These are phyloP conservation scores for Muscicapa comitata DNA, from an alignment of 2,797 vertebrate genomes.

Conservation along the genomic window DNA sequence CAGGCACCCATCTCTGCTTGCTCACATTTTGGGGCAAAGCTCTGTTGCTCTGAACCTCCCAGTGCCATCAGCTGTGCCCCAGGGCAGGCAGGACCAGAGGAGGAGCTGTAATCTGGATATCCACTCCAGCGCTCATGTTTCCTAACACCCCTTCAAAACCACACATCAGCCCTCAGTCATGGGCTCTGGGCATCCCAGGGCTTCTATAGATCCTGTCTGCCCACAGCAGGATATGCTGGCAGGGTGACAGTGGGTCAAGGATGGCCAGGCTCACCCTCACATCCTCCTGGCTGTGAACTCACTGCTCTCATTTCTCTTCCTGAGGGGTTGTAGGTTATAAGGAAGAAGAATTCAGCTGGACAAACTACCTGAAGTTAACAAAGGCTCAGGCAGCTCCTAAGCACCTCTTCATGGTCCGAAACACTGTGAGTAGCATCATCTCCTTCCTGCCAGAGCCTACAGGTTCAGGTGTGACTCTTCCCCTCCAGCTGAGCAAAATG, in stretches of 20 bases:
- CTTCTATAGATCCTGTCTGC: neutral
- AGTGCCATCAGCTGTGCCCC: neutral
- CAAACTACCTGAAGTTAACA: slow-evolving; percentile 90
- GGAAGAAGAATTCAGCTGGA: slow-evolving; percentile 98
- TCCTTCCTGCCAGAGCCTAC: neutral
- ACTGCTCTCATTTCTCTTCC: slow-evolving; percentile 24
- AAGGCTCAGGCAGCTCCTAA: slow-evolving; percentile 93
- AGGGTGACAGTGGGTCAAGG: neutral
- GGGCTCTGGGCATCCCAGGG: neutral
- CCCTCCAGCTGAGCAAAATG: neutral
- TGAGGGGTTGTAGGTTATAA: slow-evolving; percentile 88
- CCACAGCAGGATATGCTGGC: neutral
- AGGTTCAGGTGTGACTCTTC: neutral
- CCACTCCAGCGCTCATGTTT: neutral
- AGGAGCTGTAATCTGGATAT: neutral
- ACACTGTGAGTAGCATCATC: slow-evolving; percentile 80
- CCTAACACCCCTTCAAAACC: neutral
- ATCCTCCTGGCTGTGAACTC: neutral
- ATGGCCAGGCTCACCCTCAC: neutral
- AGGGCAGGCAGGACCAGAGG: neutral
- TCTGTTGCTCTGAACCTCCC: neutral
- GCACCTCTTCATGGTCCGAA: slow-evolving; percentile 88
- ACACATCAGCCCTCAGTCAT: neutral
- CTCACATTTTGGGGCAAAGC: neutral
- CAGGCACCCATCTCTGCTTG: neutral